Evolutionary conservation across 2,888 invertebrate species (phyloP).

Genomic region (Ophion costatus): DNA sequence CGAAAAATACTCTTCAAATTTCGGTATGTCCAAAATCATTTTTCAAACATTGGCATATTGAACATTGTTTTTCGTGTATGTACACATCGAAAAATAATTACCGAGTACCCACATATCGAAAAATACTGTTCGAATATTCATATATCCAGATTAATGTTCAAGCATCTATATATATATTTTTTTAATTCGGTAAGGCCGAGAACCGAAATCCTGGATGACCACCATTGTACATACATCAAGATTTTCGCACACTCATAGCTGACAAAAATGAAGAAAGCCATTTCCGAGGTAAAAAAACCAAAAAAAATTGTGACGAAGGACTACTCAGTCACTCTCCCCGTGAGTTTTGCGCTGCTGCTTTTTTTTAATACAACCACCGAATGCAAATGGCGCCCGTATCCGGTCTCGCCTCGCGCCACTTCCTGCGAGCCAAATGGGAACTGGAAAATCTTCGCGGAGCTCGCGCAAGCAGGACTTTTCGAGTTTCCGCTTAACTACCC

Average conservation of each 20-base stretch:
- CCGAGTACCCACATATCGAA: no score
- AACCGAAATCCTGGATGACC: not conserved
- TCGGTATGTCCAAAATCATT: no score
- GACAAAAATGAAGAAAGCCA: slow-evolving; percentile 29
- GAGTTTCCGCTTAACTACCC: slow-evolving; percentile 76
- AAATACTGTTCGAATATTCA: no score
- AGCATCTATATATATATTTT: no score
- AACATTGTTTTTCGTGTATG: no score
- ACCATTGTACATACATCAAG: not conserved
- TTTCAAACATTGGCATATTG: no score
- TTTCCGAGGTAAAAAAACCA: slow-evolving; percentile 6
- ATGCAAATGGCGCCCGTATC: slow-evolving; percentile 82
- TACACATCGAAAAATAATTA: no score
- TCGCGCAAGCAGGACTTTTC: slow-evolving; percentile 53
- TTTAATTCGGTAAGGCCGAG: no score
- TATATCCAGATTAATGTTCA: no score
- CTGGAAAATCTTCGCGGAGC: slow-evolving; percentile 43
- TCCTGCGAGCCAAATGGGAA: slow-evolving; percentile 71
- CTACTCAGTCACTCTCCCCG: slow-evolving; percentile 50
- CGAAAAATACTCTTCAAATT: no score
- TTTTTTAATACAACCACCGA: slow-evolving; percentile 79
- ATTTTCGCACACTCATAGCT: slow-evolving; percentile 14
- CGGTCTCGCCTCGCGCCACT: slow-evolving; percentile 72
- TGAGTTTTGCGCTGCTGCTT: slow-evolving; percentile 71
- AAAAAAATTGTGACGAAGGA: slow-evolving; percentile 26